Evolutionary conservation across 2,113 vertebrate genomes (phyloP), one percentile per base, ranked within the genome.

Genomic region (Actinemys pallida): DNA sequence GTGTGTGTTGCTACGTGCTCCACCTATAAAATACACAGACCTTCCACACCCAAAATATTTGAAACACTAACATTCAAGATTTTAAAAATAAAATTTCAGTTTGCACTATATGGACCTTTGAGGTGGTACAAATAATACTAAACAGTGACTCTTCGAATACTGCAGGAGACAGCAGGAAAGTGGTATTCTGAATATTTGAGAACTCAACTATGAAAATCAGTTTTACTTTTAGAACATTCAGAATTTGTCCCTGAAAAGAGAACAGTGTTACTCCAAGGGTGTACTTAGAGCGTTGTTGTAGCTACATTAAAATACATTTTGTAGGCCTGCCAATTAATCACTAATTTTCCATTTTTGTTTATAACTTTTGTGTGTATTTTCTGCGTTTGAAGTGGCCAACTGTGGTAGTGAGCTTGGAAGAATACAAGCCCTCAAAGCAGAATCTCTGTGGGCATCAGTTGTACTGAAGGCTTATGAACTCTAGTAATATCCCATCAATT

Each of bases 401-500:
- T n/a, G 1, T 0, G 1, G 88, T 76, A 87, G 20, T 8, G 69
- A 47, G 78, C 85, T 14, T 17, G 7, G 25, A 65, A 57, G 45
- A 17, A 39, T 16, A 88, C 20, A 29, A 89, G 17, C 8, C 35
- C 17, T 87, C 57, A 65, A 69, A 47, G 27, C 83, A 91, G 19
- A 87, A 84, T 4, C 31, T 4, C 31, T 1, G 25, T 94, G 52
- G 16, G 14, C 45, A 87, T n/a, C 10, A 20, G 4, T n/a, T 94
- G 54, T 78, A 9, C 42, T 1, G 0, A 85, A 87, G 88, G 49
- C 80, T 50, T 0, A 42, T 35, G 42, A 92, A 87, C 83, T 56
- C 65, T 52, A 49, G 47, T 22, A 69, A 90, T 4, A 42, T 50
- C 57, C 57, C 11, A 56, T 78, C 94, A 91, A 59, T 93, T 89